phyloP scores from a whole-genome alignment of 2,113 vertebrate genomes.

The Acrocephalus kingi region DNA sequence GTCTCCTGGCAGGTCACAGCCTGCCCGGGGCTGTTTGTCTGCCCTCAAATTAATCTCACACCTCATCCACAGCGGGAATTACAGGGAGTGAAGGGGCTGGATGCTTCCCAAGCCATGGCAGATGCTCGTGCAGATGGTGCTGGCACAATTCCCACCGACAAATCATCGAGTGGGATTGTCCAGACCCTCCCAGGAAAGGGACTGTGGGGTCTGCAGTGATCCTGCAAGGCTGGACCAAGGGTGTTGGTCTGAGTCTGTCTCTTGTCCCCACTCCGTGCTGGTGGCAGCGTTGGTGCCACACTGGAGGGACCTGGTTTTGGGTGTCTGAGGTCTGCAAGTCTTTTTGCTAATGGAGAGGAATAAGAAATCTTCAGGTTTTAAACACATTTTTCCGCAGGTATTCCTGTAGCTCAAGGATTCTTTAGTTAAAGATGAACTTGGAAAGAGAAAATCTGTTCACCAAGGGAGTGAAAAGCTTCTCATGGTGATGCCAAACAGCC shows the following conservation, averaged over 20 bases:
- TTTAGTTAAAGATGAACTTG: not conserved
- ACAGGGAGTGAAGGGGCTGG: not conserved
- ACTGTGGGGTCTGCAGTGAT: not conserved
- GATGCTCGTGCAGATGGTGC: constrained; percentile 4
- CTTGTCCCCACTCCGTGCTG: not conserved
- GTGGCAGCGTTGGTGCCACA: not conserved
- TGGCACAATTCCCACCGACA: not conserved
- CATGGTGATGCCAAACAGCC: not conserved
- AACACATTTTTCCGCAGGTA: not conserved
- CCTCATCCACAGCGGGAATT: not conserved
- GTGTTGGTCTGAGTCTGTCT: not conserved
- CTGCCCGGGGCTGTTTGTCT: not conserved
- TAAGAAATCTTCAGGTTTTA: not conserved
- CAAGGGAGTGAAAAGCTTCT: not conserved
- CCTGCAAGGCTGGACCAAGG: not conserved
- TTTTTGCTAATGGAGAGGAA: not conserved
- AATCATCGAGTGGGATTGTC: not conserved
- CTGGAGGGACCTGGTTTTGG: not conserved
- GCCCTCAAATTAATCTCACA: not conserved
- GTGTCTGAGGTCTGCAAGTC: not conserved
- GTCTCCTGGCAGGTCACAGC: not conserved
- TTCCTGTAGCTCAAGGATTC: not conserved
- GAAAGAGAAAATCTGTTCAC: not conserved
- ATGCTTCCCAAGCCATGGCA: constrained; percentile 10
- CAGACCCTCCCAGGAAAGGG: not conserved